Base-by-base conservation (phyloP, 53 echinoderm and acorn worm genomes). In the Patiria pectinifera region DNA sequence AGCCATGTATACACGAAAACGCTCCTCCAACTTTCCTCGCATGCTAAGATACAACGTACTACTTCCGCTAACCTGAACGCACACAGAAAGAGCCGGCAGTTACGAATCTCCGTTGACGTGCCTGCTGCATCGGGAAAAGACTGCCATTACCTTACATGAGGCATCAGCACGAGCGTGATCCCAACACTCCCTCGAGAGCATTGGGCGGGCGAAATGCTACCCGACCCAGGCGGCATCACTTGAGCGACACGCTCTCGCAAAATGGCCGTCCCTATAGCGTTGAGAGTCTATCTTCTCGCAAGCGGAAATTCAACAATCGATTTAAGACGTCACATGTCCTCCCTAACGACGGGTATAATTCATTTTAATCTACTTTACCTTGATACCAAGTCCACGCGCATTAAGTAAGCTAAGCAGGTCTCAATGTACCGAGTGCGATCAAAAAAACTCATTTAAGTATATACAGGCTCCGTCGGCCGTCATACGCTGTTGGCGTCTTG, bases 211-310 rank as follows among this genome's bases (percentile, higher is more conserved):
- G 47, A 79, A 46, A 79, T 13, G 47, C 47, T 46, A 45, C 7
- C 80, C 80, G 46, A 1, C 80, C 80, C 80, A 13, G 80, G 80
- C 48, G 80, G 47, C 48, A 79, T 25, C 80, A 79, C 48, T 46
- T 79, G 15, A 79, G 80, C 5, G 80, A 79, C 2, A 79, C 12
- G 46, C 80, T 16, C 80, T 45, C 47, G 47, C 76, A 76, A 76
- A 24, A n/a, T 11, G 76, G 44, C 71, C 23, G 53, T 53, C 53
- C 53, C 53, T 53, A 53, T 53, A 53, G 53, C 53, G 8, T 53
- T 16, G 66, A 15, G 66, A 16, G 4, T 66, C 12, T 66, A 18
- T 11, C 66, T 66, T 66, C 15, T 66, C 14, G 66, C 66, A 18
- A 66, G 66, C 15, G 66, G 15, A 66, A 11, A 66, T 66, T 66